phyloP scores from a whole-genome alignment of 1,140 invertebrate genomes.

The Aethina tumida region DNA sequence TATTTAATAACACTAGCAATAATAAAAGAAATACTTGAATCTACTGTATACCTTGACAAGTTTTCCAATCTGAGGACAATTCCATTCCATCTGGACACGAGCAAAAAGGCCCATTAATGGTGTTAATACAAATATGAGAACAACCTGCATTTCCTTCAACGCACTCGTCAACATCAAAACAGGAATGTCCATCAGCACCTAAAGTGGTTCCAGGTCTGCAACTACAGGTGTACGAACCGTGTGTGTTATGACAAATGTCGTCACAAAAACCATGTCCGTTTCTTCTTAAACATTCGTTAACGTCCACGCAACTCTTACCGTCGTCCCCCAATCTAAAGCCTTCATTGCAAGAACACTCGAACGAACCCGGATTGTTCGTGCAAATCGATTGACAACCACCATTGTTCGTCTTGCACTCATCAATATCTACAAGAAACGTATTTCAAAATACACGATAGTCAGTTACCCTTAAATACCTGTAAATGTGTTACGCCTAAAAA shows the following conservation, averaged over 20 bases:
- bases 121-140: conserved; percentile 23
- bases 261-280: conserved; percentile 60
- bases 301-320: conserved; percentile 63
- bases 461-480: no score
- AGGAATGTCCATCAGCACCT: conserved; percentile 36
- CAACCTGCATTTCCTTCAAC: conserved; percentile 13
- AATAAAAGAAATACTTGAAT: no score
- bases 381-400: conserved; percentile 76
- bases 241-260: conserved; percentile 47
- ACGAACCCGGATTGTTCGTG: conserved; percentile 74
- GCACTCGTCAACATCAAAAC: conserved; percentile 26
- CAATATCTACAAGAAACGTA: no score
- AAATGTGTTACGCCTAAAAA: no score
- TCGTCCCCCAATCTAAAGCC: conserved; percentile 59
- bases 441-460: no score
- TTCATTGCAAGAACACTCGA: conserved; percentile 61
- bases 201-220: conserved; percentile 30
- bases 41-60: conserved; percentile 19
- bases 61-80: conserved; percentile 18
- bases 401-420: conserved; percentile 57
- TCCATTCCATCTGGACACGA: conserved; percentile 23
- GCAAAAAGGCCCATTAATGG: conserved; percentile 18
- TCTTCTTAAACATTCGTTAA: conserved; percentile 81
- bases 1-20: no score
- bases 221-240: conserved; percentile 9